A percentile compares a stretch with the other conserved stretches of the same genome.
phyloP scores from a whole-genome alignment of 2,113 vertebrate genomes.

The Stegastes partitus region DNA sequence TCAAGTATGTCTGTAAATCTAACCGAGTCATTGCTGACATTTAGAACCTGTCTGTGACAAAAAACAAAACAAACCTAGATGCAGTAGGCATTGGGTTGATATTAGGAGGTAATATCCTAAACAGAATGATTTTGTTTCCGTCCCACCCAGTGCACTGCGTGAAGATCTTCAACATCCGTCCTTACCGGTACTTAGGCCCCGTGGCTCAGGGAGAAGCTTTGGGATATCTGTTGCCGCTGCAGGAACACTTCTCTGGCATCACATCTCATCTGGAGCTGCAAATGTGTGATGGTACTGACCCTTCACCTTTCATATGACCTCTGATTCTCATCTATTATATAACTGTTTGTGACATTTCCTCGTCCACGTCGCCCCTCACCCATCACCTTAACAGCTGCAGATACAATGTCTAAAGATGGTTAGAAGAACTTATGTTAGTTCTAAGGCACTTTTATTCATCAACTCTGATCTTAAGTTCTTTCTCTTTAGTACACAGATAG shows the following conservation, averaged over 20 bases:
- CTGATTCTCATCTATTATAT: background rate
- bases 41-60: background rate
- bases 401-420: too few species aligned
- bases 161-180: constrained; percentile 78
- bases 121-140: background rate
- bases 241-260: constrained; percentile 77
- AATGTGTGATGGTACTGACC: constrained; percentile 77
- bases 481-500: too few species aligned
- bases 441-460: too few species aligned
- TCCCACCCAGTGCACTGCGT: constrained; percentile 68
- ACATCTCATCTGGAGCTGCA: constrained; percentile 79
- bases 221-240: constrained; percentile 78
- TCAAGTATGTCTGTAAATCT: background rate
- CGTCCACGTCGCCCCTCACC: background rate
- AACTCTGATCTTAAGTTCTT: too few species aligned
- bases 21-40: background rate
- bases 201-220: constrained; percentile 62
- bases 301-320: constrained; percentile 75
- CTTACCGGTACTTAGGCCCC: constrained; percentile 59
- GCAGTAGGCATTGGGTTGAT: background rate
- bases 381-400: too few species aligned
- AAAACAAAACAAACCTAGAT: too few species aligned
- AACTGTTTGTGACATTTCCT: background rate
- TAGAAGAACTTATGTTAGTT: too few species aligned
- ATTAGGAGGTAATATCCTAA: background rate